Percentiles rank a stretch among this genome's conserved stretches.
phyloP scores from a whole-genome alignment of 2,113 vertebrate species.

The Tringa solitaria region DNA sequence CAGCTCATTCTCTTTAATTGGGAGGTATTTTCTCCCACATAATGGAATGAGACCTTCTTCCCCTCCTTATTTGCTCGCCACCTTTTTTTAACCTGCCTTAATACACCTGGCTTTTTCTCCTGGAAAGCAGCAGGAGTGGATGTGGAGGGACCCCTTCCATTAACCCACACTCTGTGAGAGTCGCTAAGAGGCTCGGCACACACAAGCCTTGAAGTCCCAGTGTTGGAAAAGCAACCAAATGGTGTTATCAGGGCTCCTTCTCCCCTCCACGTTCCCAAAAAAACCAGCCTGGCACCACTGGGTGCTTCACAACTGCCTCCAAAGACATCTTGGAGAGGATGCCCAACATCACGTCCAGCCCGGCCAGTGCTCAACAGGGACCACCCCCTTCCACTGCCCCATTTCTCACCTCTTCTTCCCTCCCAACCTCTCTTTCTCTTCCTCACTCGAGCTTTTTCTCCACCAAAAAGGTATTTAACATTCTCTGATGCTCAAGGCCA shows the following conservation, averaged over 20 bases:
- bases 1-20: slow-evolving; percentile 48
- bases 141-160: neutral
- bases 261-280: neutral
- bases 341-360: fast-evolving
- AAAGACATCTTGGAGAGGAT: neutral
- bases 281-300: neutral
- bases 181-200: neutral
- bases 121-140: neutral
- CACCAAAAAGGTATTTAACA: slow-evolving; percentile 10
- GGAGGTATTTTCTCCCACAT: slow-evolving; percentile 25
- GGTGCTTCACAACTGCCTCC: neutral
- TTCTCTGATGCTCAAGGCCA: slow-evolving; percentile 59
- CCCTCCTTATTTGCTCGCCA: neutral
- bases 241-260: neutral
- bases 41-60: slow-evolving; percentile 29
- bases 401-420: neutral
- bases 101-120: neutral
- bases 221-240: neutral
- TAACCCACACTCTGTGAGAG: fast-evolving
- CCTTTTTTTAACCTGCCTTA: neutral
- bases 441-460: neutral
- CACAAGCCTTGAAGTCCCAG: fast-evolving
- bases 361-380: neutral
- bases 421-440: neutral
- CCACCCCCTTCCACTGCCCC: neutral